phyloP scores from a whole-genome alignment of 1,140 invertebrate species.

The Psix sp. region DNA sequence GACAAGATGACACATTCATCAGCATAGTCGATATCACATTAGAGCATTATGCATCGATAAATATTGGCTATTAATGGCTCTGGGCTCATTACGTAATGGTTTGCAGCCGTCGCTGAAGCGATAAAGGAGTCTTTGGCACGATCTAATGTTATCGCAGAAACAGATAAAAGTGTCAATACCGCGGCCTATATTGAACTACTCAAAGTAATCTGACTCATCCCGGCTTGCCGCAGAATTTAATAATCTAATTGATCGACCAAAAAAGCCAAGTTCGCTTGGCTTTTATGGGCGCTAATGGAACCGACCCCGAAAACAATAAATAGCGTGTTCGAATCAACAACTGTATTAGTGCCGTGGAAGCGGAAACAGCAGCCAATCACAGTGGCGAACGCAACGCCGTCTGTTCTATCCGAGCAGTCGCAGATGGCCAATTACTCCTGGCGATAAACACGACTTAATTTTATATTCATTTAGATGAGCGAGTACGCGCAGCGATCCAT shows the following conservation, averaged over 20 bases:
- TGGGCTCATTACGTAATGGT: slow-evolving; percentile 66
- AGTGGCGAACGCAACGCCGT: slow-evolving; percentile 36
- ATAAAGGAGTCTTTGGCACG: slow-evolving; percentile 56
- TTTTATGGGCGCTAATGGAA: slow-evolving; percentile 39
- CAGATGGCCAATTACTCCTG: slow-evolving; percentile 74
- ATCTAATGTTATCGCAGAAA: slow-evolving; percentile 59
- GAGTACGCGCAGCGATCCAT: slow-evolving; percentile 70
- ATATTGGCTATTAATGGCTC: slow-evolving; percentile 65
- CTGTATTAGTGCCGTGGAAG: slow-evolving; percentile 18
- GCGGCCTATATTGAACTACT: slow-evolving; percentile 42
- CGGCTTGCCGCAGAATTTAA: slow-evolving; percentile 38
- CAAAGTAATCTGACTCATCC: slow-evolving; percentile 62
- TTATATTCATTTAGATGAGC: slow-evolving; percentile 74
- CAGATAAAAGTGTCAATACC: slow-evolving; percentile 60
- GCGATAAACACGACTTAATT: slow-evolving; percentile 76
- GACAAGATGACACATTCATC: slow-evolving; percentile 43
- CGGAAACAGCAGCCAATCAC: slow-evolving; percentile 20
- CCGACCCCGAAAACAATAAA: slow-evolving; percentile 32
- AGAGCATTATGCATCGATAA: slow-evolving; percentile 55
- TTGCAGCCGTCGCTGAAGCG: slow-evolving; percentile 52
- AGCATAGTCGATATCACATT: slow-evolving; percentile 31
- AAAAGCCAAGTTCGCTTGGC: slow-evolving; percentile 13
- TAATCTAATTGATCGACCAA: slow-evolving; percentile 51
- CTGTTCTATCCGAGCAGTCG: slow-evolving; percentile 63
- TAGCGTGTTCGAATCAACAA: slow-evolving; percentile 29